Percentiles rank a stretch among this genome's conserved stretches.
Evolutionary conservation across 2,797 vertebrate species (phyloP).

Genomic region (Platalea minor): DNA sequence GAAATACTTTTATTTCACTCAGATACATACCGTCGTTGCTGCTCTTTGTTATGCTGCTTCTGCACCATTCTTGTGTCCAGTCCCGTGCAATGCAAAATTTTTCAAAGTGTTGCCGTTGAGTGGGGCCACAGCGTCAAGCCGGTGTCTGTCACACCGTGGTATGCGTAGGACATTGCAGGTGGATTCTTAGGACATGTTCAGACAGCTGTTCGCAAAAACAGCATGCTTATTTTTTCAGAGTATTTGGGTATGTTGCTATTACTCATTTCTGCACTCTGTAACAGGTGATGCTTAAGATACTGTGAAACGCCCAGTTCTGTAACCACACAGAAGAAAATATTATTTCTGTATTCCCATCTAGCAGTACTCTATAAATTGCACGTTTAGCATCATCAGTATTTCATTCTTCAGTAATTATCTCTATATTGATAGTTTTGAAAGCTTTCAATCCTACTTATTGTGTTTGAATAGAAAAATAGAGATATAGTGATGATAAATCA

Average conservation of each 20-base stretch:
- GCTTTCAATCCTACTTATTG: background rate
- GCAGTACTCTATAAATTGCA: background rate
- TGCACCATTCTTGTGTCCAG: background rate
- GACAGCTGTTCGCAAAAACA: background rate
- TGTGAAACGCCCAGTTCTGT: background rate
- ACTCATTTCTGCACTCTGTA: background rate
- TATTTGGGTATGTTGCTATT: background rate
- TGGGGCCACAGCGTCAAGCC: background rate
- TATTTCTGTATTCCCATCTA: background rate
- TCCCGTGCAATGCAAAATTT: background rate
- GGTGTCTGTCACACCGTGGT: fast-evolving
- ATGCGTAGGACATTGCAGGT: fast-evolving
- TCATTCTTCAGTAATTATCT: background rate
- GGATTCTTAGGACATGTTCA: background rate
- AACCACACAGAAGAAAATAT: background rate
- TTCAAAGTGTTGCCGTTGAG: background rate
- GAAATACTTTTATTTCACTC: background rate
- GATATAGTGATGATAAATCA: background rate
- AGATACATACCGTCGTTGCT: background rate
- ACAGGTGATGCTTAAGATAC: background rate
- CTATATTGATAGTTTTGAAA: background rate
- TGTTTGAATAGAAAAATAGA: background rate
- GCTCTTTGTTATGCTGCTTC: background rate
- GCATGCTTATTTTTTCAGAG: background rate
- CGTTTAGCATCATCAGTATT: background rate